Percentiles rank a stretch among this genome's conserved stretches.
phyloP scores from a whole-genome alignment of 2,888 invertebrate species.

The Plagodis dolabraria region DNA sequence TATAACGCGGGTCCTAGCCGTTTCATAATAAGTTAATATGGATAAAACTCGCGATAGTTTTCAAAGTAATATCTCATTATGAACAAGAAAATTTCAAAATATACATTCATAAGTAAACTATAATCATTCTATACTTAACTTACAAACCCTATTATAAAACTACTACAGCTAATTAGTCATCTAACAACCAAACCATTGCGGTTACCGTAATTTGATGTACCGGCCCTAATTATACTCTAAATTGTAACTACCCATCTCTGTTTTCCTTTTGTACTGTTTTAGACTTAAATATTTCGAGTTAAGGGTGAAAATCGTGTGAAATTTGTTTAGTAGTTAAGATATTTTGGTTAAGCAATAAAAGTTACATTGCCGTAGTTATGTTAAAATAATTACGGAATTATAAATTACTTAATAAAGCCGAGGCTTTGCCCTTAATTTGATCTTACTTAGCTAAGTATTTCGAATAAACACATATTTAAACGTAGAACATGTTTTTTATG shows the following conservation, averaged over 20 bases:
- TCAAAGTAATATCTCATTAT: too few species aligned
- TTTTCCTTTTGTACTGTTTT: not conserved
- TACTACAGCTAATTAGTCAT: conserved; percentile 28
- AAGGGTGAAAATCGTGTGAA: conserved; percentile 4
- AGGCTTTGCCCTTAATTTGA: conserved; percentile 27
- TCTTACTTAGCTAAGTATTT: conserved; percentile 9
- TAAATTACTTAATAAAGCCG: conserved; percentile 32
- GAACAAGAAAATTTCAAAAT: not conserved
- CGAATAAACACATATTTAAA: too few species aligned
- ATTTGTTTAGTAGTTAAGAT: conserved; percentile 1
- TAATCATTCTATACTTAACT: conserved; percentile 10
- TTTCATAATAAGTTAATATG: too few species aligned
- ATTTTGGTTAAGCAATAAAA: conserved; percentile 6
- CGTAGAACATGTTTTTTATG: too few species aligned
- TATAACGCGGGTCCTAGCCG: too few species aligned
- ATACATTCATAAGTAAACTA: not conserved
- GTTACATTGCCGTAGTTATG: conserved; percentile 20
- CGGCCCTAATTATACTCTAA: conserved; percentile 33
- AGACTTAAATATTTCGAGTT: not conserved
- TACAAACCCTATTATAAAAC: conserved; percentile 30
- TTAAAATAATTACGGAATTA: conserved; percentile 37
- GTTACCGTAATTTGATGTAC: conserved; percentile 33
- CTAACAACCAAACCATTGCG: conserved; percentile 28
- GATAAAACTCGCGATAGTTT: too few species aligned
- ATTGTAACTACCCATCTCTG: conserved; percentile 16